Percentiles rank a stretch among this genome's conserved stretches.
phyloP scores from a whole-genome alignment of 1,140 invertebrate species.

The Drosophila erecta region DNA sequence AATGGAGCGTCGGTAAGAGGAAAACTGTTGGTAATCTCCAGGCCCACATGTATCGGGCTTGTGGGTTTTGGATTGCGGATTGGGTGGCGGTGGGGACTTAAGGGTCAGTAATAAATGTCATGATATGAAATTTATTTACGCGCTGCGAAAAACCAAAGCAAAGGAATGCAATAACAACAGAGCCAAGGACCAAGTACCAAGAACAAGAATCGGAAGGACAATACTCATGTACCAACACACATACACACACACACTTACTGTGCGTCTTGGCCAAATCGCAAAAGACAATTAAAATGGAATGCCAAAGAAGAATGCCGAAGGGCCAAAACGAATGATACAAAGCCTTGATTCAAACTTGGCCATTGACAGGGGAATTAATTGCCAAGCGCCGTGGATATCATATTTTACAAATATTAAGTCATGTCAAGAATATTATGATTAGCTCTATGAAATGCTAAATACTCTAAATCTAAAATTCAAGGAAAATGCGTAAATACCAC shows the following conservation, averaged over 20 bases:
- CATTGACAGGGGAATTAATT: constrained; percentile 3
- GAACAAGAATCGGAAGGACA: constrained; percentile 47
- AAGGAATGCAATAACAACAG: constrained; percentile 72
- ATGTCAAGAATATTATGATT: neutral
- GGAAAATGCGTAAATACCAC: neutral
- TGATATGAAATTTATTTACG: constrained; percentile 82
- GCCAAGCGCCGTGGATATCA: neutral
- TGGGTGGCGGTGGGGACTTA: constrained; percentile 54
- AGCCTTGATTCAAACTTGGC: constrained; percentile 15
- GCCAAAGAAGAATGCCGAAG: constrained; percentile 40
- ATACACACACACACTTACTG: constrained; percentile 11
- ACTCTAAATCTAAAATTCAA: too few species aligned
- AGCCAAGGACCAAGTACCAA: constrained; percentile 23
- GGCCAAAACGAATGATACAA: constrained; percentile 23
- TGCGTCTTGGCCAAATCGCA: constrained; percentile 45
- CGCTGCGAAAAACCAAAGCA: constrained; percentile 77
- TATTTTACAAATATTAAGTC: neutral
- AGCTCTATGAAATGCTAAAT: too few species aligned
- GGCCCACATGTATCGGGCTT: constrained; percentile 49
- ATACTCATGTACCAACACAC: constrained; percentile 33
- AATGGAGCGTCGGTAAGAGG: neutral
- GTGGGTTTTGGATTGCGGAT: constrained; percentile 46
- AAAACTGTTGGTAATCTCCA: constrained; percentile 59
- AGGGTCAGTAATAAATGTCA: constrained; percentile 81
- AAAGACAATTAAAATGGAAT: constrained; percentile 60